Conservation (phyloP, 2,113 vertebrate species). For the Saimiri boliviensis region DNA sequence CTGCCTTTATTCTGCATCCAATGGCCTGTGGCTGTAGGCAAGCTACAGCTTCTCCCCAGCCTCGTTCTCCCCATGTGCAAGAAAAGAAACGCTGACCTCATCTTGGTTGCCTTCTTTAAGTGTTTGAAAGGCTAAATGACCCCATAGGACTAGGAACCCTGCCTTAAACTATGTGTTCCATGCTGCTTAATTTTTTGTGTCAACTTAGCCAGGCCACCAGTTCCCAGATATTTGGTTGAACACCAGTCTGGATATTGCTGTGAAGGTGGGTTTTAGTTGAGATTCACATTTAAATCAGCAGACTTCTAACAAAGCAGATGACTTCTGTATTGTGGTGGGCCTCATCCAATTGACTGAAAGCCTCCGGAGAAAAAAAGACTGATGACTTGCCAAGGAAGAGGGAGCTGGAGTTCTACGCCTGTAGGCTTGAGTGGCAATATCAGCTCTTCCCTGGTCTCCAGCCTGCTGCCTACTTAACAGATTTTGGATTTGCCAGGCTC, state of each 20-base stretch:
- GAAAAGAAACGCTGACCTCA: not conserved
- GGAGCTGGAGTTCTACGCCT: not conserved
- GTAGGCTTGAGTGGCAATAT: no score
- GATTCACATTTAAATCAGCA: not conserved
- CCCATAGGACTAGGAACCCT: not conserved
- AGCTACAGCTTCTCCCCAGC: not conserved
- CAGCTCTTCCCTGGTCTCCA: not conserved
- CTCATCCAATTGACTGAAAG: not conserved
- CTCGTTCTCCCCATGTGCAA: not conserved
- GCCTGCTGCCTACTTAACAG: not conserved
- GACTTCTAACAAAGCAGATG: not conserved
- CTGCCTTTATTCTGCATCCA: not conserved
- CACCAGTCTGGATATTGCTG: not conserved
- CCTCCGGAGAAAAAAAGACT: not conserved
- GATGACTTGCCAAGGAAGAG: not conserved
- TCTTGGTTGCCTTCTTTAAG: not conserved
- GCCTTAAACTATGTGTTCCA: not conserved
- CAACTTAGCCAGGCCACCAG: not conserved
- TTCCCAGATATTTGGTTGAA: not conserved
- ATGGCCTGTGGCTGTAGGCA: not conserved
- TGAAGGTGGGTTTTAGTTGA: not conserved
- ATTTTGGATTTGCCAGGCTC: not conserved
- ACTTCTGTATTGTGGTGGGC: not conserved
- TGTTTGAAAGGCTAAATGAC: not conserved
- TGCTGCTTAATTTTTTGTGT: not conserved